Conservation (phyloP, 2,113 vertebrate genomes). For the Cynoglossus semilaevis region DNA sequence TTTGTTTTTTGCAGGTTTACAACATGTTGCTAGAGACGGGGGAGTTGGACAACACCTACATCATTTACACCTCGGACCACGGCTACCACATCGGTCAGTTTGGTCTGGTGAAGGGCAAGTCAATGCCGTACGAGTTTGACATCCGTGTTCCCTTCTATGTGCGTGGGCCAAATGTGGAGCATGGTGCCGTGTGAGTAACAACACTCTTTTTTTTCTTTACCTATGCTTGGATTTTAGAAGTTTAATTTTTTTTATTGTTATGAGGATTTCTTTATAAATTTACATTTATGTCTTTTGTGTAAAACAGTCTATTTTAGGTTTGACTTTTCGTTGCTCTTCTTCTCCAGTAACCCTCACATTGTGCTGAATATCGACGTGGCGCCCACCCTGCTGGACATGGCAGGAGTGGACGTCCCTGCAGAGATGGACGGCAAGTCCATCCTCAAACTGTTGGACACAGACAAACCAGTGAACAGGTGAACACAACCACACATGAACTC, state of each 20-base stretch:
- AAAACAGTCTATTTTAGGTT: not conserved
- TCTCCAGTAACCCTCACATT: conserved; percentile 87
- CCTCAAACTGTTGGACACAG: conserved; percentile 90
- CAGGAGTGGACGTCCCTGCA: conserved; percentile 87
- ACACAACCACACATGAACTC: conserved; percentile 1
- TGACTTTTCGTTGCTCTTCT: not conserved
- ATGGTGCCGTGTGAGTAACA: conserved; percentile 85
- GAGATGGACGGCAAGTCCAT: conserved; percentile 98
- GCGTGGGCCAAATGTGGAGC: conserved; percentile 92
- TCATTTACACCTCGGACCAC: conserved; percentile 96
- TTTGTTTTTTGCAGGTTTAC: conserved; percentile 77
- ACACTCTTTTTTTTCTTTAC: not conserved
- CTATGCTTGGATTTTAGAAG: too few species aligned
- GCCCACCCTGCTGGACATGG: conserved; percentile 95
- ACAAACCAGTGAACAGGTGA: conserved; percentile 88
- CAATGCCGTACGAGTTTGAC: conserved; percentile 98
- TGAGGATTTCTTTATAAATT: too few species aligned
- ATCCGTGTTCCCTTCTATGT: conserved; percentile 95
- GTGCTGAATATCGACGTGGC: conserved; percentile 95
- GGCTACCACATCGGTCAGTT: conserved; percentile 98
- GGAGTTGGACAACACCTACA: conserved; percentile 93
- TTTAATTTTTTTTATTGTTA: too few species aligned
- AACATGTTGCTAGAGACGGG: conserved; percentile 88
- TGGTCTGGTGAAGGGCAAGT: conserved; percentile 96
- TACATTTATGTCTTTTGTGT: not conserved